phyloP scores from a whole-genome alignment of 2,888 invertebrate species.

The Lasioglossum pauxillum region DNA sequence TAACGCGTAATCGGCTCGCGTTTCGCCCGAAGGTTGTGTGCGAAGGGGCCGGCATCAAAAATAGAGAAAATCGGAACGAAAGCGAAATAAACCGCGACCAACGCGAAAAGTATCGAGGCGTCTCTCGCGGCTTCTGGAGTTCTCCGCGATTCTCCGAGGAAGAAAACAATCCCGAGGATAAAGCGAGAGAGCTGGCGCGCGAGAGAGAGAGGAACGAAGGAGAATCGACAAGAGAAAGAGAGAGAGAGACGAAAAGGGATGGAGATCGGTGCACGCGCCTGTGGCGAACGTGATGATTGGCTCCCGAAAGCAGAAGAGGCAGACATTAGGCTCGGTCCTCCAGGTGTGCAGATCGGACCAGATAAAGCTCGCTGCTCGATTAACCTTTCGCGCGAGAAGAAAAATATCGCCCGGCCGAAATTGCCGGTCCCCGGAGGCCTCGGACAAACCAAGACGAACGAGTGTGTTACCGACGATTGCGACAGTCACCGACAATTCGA shows the following conservation, averaged over 20 bases:
- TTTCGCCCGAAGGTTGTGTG: neutral
- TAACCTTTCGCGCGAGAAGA: slow-evolving; percentile 71
- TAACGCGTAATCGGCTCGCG: slow-evolving; percentile 7
- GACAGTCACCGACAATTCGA: slow-evolving; percentile 7
- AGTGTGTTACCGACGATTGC: slow-evolving; percentile 38
- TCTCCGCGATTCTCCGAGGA: slow-evolving; percentile 23
- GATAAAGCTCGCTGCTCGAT: slow-evolving; percentile 72
- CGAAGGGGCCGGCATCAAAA: neutral
- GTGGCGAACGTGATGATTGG: slow-evolving; percentile 75
- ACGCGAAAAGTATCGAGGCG: slow-evolving; percentile 44
- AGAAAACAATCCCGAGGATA: slow-evolving; percentile 4
- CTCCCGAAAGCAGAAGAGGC: slow-evolving; percentile 70
- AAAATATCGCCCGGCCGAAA: slow-evolving; percentile 67
- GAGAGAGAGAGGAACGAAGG: slow-evolving; percentile 1
- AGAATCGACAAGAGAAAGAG: neutral
- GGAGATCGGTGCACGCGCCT: slow-evolving; percentile 72
- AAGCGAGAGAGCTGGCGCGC: neutral
- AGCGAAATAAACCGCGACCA: slow-evolving; percentile 47
- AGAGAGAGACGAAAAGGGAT: slow-evolving; percentile 30
- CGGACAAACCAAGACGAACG: slow-evolving; percentile 9
- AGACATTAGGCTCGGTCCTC: slow-evolving; percentile 72
- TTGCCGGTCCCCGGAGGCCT: slow-evolving; percentile 39
- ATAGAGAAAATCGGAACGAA: slow-evolving; percentile 22
- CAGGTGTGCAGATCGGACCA: slow-evolving; percentile 71
- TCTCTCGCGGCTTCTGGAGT: slow-evolving; percentile 17